phyloP scores from a whole-genome alignment of 2,888 invertebrate genomes.

The Melanophora roralis region DNA sequence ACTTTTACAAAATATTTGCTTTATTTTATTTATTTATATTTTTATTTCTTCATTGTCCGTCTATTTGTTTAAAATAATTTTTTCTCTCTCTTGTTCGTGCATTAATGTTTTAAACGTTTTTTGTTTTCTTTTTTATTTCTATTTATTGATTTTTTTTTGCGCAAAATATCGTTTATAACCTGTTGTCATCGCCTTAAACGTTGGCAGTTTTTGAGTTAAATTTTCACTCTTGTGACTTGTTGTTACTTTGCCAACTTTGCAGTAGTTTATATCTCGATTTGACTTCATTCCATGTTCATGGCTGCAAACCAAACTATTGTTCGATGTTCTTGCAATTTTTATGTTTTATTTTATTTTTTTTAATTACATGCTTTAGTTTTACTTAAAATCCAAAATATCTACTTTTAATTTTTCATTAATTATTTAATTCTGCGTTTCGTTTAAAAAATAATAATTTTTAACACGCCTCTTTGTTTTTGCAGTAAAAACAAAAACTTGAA shows the following conservation, averaged over 20 bases:
- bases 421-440: not conserved
- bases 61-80: too few relatives aligned
- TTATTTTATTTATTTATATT: not conserved
- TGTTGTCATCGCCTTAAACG: constrained; percentile 25
- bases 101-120: not conserved
- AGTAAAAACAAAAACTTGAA: constrained; percentile 5
- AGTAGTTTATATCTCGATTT: not conserved
- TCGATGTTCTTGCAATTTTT: constrained; percentile 27
- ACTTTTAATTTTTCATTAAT: constrained; percentile 28
- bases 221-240: constrained; percentile 47
- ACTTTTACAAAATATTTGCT: not conserved
- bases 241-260: constrained; percentile 15
- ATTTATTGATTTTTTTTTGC: too few relatives aligned
- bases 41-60: not conserved
- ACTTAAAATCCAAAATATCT: too few relatives aligned
- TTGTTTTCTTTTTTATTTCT: not conserved
- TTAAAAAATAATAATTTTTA: not conserved
- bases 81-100: not conserved
- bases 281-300: not conserved
- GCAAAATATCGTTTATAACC: constrained; percentile 38
- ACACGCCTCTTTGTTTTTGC: constrained; percentile 18
- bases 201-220: constrained; percentile 12
- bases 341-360: not conserved
- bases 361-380: not conserved
- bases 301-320: constrained; percentile 3